phyloP scores from a whole-genome alignment of 35 echinoderm and acorn worm genomes.

The Amphiura filiformis region DNA sequence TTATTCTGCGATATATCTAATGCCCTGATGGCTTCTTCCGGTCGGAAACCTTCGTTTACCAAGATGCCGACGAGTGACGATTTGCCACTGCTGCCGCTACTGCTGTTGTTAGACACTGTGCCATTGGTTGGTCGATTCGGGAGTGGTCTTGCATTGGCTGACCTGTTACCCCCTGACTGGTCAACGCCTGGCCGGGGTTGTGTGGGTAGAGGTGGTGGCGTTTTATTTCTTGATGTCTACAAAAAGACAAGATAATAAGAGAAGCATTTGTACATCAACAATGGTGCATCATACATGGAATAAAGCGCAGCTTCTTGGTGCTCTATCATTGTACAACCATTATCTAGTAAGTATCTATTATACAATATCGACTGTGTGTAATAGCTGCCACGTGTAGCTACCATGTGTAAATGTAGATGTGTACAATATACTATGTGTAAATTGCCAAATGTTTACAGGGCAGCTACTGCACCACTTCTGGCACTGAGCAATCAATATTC shows the following conservation, averaged over 20 bases:
- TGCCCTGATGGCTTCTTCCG: constrained; percentile 69
- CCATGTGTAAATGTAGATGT: no score
- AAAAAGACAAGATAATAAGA: not conserved
- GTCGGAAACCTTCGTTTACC: constrained; percentile 64
- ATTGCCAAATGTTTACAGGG: no score
- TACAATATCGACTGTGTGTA: no score
- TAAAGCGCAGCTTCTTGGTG: no score
- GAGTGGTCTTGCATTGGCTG: constrained; percentile 16
- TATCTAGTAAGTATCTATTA: no score
- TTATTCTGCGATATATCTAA: constrained; percentile 87
- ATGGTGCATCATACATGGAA: no score
- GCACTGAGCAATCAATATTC: no score
- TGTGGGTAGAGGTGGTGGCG: constrained; percentile 52
- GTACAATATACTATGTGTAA: no score
- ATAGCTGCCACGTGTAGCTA: no score
- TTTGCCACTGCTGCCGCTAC: constrained; percentile 7
- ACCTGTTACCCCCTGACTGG: not conserved
- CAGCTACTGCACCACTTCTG: no score
- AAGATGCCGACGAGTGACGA: constrained; percentile 45
- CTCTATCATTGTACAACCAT: no score
- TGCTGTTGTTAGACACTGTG: constrained; percentile 15
- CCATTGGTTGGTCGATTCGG: constrained; percentile 35
- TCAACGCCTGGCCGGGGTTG: constrained; percentile 32
- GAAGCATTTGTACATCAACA: not conserved
- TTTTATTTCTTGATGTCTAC: constrained; percentile 11